Evolutionary conservation across 2,113 vertebrate species (phyloP).

Genomic region (Neogobius melanostomus): DNA sequence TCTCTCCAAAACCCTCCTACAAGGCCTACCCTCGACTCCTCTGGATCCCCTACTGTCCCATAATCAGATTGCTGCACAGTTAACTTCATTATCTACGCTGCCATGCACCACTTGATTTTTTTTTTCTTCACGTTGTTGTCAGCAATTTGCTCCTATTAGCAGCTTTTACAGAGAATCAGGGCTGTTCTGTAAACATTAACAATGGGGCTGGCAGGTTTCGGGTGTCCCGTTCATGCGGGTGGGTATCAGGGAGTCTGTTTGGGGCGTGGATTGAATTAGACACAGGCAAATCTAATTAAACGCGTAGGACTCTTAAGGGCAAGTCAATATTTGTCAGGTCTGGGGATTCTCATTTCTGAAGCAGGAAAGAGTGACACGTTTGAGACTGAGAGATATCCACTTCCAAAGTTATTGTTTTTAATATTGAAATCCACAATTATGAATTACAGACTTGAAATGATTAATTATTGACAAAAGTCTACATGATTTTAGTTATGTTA

Average conservation of each 20-base stretch:
- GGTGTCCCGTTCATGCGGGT: background rate
- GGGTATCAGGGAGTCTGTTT: constrained; percentile 65
- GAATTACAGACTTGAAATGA: too few species aligned
- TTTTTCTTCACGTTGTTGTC: constrained; percentile 77
- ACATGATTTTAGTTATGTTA: too few species aligned
- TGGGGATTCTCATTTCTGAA: background rate
- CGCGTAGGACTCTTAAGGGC: constrained; percentile 58
- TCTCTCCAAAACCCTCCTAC: background rate
- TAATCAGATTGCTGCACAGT: constrained; percentile 86
- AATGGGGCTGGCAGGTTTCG: constrained; percentile 55
- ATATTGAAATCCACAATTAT: too few species aligned
- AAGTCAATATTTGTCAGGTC: background rate
- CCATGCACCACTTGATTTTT: constrained; percentile 86
- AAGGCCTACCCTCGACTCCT: constrained; percentile 49
- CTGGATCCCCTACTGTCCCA: constrained; percentile 48
- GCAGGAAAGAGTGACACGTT: background rate
- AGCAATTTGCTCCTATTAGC: constrained; percentile 88
- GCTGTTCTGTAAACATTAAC: constrained; percentile 84
- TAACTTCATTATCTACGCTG: constrained; percentile 86
- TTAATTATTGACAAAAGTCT: too few species aligned
- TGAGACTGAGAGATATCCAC: too few species aligned
- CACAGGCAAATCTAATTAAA: constrained; percentile 71
- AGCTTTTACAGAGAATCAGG: constrained; percentile 83
- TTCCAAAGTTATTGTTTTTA: too few species aligned
- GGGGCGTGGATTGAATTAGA: constrained; percentile 70